A percentile compares a stretch with the other conserved stretches of the same genome.
Conservation (phyloP, 2,113 vertebrate genomes). For the Pogonocichla stellata region DNA sequence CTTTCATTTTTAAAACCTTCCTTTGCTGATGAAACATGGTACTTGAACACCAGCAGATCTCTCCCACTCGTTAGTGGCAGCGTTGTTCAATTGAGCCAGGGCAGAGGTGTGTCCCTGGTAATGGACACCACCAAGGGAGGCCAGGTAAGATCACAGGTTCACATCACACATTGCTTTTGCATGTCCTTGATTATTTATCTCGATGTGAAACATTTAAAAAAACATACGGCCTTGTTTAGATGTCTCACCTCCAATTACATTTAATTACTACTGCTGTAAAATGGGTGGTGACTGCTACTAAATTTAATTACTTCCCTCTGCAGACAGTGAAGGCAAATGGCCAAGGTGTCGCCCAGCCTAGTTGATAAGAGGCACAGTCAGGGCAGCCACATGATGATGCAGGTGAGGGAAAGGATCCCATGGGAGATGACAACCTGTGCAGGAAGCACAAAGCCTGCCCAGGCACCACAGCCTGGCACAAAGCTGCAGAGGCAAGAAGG, state of each 20-base stretch:
- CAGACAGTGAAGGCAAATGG: not conserved
- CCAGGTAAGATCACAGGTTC: not conserved
- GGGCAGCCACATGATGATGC: accelerated
- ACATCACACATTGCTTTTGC: accelerated
- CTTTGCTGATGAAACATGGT: not conserved
- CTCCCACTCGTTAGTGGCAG: accelerated
- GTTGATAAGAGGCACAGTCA: not conserved
- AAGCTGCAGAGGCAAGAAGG: not conserved
- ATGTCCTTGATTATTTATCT: not conserved
- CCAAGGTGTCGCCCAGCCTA: not conserved
- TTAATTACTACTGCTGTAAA: conserved; percentile 5
- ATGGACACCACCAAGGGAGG: not conserved
- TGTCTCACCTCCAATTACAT: not conserved
- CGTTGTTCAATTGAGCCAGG: not conserved
- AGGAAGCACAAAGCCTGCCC: not conserved
- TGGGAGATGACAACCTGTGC: not conserved
- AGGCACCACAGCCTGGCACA: accelerated
- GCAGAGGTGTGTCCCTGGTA: accelerated
- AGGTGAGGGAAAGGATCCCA: not conserved
- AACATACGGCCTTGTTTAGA: not conserved
- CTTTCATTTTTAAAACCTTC: not conserved
- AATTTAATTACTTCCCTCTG: not conserved
- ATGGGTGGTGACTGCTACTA: not conserved
- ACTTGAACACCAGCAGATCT: not conserved
- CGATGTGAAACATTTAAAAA: not conserved